Conservation (phyloP, 1,140 invertebrate species). For the Dreissena polymorpha region DNA sequence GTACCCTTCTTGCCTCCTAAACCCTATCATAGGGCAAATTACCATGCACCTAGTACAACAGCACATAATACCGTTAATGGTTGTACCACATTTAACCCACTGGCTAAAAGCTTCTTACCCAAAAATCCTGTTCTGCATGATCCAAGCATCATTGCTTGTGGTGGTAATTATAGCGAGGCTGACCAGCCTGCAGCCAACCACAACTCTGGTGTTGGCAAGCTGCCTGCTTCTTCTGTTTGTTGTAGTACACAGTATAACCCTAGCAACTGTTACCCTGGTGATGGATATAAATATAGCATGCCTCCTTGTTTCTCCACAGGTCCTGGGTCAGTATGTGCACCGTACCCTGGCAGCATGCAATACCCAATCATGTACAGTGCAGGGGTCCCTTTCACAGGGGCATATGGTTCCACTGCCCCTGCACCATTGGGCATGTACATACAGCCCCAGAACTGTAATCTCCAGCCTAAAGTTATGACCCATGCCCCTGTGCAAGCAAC, state of each 20-base stretch:
- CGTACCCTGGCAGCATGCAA: slow-evolving; percentile 19
- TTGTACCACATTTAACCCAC: slow-evolving; percentile 60
- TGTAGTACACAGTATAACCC: slow-evolving; percentile 30
- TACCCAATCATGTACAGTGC: not conserved
- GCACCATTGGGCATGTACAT: not conserved
- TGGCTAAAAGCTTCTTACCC: slow-evolving; percentile 71
- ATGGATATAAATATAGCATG: slow-evolving; percentile 52
- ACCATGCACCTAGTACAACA: slow-evolving; percentile 32
- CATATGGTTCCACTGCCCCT: not conserved
- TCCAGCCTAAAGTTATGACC: not conserved
- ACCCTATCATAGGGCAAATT: slow-evolving; percentile 43
- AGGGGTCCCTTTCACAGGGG: not conserved
- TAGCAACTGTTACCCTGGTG: slow-evolving; percentile 25
- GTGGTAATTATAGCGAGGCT: slow-evolving; percentile 6
- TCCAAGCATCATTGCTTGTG: slow-evolving; percentile 47
- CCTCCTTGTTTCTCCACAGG: slow-evolving; percentile 51
- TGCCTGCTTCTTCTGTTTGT: slow-evolving; percentile 4
- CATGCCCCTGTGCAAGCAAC: not conserved
- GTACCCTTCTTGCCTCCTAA: slow-evolving; percentile 59
- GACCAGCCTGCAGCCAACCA: slow-evolving; percentile 3
- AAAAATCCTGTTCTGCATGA: slow-evolving; percentile 45
- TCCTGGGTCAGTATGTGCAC: slow-evolving; percentile 6
- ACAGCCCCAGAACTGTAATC: not conserved
- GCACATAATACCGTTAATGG: not conserved
- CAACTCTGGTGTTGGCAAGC: slow-evolving; percentile 30